Base-by-base conservation (phyloP, 2,797 vertebrate species). In the Lerista edwardsae region DNA sequence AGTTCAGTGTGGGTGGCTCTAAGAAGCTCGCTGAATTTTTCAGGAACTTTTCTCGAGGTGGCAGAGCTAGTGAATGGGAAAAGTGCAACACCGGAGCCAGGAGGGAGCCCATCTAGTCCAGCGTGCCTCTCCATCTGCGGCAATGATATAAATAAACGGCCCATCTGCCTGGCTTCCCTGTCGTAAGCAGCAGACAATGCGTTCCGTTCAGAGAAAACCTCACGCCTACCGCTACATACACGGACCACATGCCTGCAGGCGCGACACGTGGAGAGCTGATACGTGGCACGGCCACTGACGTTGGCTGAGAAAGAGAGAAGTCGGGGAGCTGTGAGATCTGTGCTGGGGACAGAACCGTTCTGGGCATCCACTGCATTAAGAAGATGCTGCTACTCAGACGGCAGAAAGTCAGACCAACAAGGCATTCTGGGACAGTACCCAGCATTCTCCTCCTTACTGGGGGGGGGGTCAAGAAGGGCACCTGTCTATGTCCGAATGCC, bases 71-170 rank as follows among this genome's bases (percentile, higher is more conserved):
- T 15, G 21, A 31, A 31, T 2, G 0, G 80, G 62, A 87, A 75
- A 89, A 88, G 77, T 0, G 14, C 71, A 83, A 68, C 69, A 6
- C 3, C 44, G 82, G 61, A 89, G 67, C 85, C 17, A 39, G 34
- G 73, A 86, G 79, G 71, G 76, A 82, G 78, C 69, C 65, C 82
- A 44, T 80, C 31, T 59, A 75, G 72, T 61, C 82, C 90, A 80
- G 67, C 67, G n/a, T n/a, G 59, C 82, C 10, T 2, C 89, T 25
- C 79, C 69, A n/a, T 72, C 72, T 89, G 34, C 59, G 84, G 31
- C 19, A 74, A 6, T n/a, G 74, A 59, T 75, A 86, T 39, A 78
- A 90, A 67, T 31, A 71, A 51, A 83, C 27, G 25, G 75, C 68
- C 73, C 69, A 67, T 80, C 75, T 84, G 41, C 17, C 55, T 57